Percentiles rank a stretch among this genome's conserved stretches.
Conservation (phyloP, 2,797 vertebrate species). For the Pipistrellus nathusii region DNA sequence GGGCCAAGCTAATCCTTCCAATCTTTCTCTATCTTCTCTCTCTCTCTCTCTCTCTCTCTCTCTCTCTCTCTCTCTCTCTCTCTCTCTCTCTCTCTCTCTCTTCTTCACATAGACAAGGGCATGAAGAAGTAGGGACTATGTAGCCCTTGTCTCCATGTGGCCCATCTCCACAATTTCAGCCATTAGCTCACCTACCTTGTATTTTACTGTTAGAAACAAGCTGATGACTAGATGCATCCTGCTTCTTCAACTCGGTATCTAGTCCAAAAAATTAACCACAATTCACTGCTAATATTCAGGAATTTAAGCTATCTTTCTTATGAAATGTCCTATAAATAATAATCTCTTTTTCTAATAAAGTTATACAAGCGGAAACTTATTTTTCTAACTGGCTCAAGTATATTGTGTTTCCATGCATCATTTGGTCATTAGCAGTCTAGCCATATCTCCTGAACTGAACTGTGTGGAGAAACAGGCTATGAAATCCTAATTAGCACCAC, state of each 20-base stretch:
- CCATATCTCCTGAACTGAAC: not conserved
- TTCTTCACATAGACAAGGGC: not conserved
- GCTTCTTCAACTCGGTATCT: not conserved
- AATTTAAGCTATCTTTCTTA: conserved; percentile 15
- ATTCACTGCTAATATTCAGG: not conserved
- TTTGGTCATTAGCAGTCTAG: not conserved
- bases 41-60: not conserved
- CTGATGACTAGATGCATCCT: not conserved
- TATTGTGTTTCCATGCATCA: not conserved
- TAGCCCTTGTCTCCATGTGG: not conserved
- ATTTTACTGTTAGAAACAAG: not conserved
- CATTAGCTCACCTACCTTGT: not conserved
- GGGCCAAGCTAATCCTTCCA: not conserved
- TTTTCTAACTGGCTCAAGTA: not conserved
- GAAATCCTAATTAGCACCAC: not conserved
- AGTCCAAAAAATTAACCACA: not conserved
- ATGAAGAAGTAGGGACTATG: not conserved
- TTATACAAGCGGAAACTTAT: not conserved
- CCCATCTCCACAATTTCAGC: not conserved
- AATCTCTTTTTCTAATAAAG: not conserved
- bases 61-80: not conserved
- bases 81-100: not conserved
- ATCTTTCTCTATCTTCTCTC: not conserved
- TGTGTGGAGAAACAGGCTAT: not conserved
- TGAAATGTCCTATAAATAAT: not conserved